phyloP scores from a whole-genome alignment of 2,797 vertebrate species.

The Tangara arthus region DNA sequence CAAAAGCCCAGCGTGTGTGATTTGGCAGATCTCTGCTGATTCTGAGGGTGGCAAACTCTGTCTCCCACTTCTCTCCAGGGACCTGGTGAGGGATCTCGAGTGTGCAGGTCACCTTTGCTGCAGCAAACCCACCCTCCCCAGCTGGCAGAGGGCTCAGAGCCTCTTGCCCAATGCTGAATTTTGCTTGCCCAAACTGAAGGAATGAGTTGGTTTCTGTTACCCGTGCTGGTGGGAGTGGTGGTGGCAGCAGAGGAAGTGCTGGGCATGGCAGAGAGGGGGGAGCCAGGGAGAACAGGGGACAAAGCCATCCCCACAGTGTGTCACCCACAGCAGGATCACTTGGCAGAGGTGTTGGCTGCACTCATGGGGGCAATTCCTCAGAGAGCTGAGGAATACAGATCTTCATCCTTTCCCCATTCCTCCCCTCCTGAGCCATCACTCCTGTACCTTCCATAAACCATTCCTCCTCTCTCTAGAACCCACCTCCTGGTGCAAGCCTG shows the following conservation, averaged over 20 bases:
- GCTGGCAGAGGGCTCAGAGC: not conserved
- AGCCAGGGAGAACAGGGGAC: not conserved
- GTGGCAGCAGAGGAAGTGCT: not conserved
- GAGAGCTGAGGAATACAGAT: not conserved
- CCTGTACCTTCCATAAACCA: not conserved
- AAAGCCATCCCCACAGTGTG: not conserved
- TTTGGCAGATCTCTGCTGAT: not conserved
- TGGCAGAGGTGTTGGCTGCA: not conserved
- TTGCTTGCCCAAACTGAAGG: not conserved
- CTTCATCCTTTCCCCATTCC: not conserved
- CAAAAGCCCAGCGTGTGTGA: not conserved
- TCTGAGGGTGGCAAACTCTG: not conserved
- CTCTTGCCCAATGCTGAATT: not conserved
- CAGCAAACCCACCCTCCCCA: not conserved
- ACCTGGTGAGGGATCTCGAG: fast-evolving
- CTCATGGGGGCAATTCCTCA: fast-evolving
- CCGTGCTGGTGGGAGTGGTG: fast-evolving
- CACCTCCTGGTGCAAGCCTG: not conserved
- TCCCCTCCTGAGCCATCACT: not conserved
- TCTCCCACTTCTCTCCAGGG: not conserved
- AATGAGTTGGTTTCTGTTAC: not conserved
- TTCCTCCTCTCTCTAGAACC: not conserved
- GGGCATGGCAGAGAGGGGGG: fast-evolving
- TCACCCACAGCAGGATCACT: fast-evolving
- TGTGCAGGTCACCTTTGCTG: not conserved